phyloP scores from a whole-genome alignment of 2,888 invertebrate species.

The Nymphalis c-album region DNA sequence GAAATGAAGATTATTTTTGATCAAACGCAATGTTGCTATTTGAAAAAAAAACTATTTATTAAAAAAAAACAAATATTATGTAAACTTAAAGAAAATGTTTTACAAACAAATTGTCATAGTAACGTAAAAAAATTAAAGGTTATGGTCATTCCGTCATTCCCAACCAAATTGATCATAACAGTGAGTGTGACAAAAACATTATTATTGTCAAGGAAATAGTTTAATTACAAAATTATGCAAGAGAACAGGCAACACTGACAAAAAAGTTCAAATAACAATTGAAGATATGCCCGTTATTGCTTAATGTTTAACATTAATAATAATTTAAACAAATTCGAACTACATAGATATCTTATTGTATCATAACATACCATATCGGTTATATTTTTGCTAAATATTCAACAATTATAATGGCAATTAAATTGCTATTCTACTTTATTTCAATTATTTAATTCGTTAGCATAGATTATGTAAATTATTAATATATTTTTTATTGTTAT shows the following conservation, averaged over 20 bases:
- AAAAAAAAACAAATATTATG: too few species aligned
- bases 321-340: constrained; percentile 6
- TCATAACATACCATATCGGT: neutral
- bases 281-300: constrained; percentile 42
- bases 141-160: too few species aligned
- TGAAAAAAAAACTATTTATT: too few species aligned
- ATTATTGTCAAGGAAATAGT: neutral
- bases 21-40: too few species aligned
- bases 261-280: constrained; percentile 15
- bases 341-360: constrained; percentile 1
- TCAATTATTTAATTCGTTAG: constrained; percentile 12
- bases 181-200: too few species aligned
- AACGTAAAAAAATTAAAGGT: too few species aligned
- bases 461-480: constrained; percentile 10
- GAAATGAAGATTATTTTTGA: too few species aligned
- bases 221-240: neutral
- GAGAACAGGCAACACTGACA: constrained; percentile 1
- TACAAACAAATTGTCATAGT: too few species aligned
- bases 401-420: constrained; percentile 28
- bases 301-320: constrained; percentile 30
- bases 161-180: too few species aligned
- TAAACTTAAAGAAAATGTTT: too few species aligned
- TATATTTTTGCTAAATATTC: constrained; percentile 26
- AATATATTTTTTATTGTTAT: neutral
- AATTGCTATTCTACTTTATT: constrained; percentile 11